Conservation (phyloP, 2,113 vertebrate genomes). For the Cettia cetti region DNA sequence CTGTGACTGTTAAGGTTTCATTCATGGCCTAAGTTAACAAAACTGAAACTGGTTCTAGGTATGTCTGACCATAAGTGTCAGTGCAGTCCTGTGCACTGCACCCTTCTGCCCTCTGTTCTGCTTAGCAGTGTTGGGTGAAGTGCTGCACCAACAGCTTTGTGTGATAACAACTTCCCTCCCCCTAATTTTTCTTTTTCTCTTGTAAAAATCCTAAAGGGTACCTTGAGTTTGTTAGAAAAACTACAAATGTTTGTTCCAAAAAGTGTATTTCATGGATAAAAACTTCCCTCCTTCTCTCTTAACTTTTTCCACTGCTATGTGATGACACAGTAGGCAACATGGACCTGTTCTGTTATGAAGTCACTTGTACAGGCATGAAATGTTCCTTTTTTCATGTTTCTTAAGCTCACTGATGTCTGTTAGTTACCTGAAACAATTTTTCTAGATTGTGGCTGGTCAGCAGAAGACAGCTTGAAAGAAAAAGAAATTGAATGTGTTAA, state of each 20-base stretch:
- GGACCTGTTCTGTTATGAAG: background rate
- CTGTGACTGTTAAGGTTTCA: background rate
- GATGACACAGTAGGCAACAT: background rate
- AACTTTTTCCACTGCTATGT: background rate
- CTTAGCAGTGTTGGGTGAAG: background rate
- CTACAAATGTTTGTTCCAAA: background rate
- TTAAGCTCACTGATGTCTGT: accelerated
- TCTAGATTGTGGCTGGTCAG: background rate
- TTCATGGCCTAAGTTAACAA: background rate
- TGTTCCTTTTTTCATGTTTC: background rate
- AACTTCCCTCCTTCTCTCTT: background rate
- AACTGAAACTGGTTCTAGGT: background rate
- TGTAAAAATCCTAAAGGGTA: background rate
- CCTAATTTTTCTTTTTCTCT: background rate
- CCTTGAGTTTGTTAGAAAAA: background rate
- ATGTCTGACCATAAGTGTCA: background rate
- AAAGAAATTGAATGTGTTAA: background rate
- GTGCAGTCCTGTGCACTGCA: background rate
- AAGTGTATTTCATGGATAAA: background rate
- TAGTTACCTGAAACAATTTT: background rate
- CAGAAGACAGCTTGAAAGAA: background rate
- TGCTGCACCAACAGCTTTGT: background rate
- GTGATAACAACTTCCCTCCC: background rate
- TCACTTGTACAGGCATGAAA: background rate
- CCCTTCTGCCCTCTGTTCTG: background rate